phyloP scores from a whole-genome alignment of 2,113 vertebrate genomes.

The Corythornis vintsioides region DNA sequence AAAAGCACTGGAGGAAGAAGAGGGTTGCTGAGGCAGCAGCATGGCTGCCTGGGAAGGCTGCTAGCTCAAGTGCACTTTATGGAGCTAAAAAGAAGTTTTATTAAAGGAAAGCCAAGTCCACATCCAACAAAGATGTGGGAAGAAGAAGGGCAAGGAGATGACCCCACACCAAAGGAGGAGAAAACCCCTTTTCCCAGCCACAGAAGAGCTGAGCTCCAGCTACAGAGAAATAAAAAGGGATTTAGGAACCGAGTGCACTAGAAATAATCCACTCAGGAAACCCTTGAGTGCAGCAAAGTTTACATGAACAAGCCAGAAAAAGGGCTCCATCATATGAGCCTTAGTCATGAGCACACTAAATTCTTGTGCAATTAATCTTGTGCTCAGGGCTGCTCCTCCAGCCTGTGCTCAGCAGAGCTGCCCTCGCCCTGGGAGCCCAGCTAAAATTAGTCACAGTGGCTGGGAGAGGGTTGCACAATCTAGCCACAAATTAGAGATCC shows the following conservation, averaged over 20 bases:
- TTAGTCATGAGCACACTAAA: background rate
- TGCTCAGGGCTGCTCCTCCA: background rate
- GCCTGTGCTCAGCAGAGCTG: background rate
- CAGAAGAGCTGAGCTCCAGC: background rate
- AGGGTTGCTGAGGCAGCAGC: background rate
- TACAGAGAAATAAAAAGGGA: background rate
- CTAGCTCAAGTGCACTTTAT: background rate
- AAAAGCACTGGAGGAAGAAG: background rate
- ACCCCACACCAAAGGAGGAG: background rate
- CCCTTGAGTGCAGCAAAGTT: background rate
- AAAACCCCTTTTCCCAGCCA: background rate
- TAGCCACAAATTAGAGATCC: background rate
- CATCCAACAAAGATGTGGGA: background rate
- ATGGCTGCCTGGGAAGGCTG: background rate
- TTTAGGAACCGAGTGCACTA: background rate
- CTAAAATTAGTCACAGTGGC: background rate
- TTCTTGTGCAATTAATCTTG: background rate
- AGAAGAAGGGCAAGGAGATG: background rate
- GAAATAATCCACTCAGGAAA: background rate
- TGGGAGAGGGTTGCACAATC: background rate
- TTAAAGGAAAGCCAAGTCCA: background rate
- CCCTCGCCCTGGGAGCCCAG: fast-evolving
- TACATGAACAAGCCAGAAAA: background rate
- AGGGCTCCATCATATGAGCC: background rate
- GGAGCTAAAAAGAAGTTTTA: background rate